Conservation (phyloP, 2,113 vertebrate genomes). For the Zingel zingel region DNA sequence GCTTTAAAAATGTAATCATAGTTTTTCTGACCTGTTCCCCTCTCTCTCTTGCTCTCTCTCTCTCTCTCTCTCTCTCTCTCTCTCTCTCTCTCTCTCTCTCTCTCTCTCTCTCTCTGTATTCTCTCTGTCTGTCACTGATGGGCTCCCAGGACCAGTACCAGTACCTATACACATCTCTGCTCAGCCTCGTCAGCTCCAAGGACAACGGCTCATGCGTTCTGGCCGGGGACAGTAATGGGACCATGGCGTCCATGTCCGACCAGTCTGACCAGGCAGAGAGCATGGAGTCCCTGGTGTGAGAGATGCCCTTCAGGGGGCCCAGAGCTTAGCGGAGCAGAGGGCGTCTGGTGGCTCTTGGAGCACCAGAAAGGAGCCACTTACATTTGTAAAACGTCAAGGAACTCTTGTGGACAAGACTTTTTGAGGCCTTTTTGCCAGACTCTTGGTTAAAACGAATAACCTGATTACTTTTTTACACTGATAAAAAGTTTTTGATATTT, state of each 20-base stretch:
- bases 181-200: constrained; percentile 93
- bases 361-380: constrained; percentile 82
- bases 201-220: constrained; percentile 87
- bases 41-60: background rate
- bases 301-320: constrained; percentile 51
- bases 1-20: no score
- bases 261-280: constrained; percentile 93
- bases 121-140: constrained; percentile 25
- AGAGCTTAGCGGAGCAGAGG: constrained; percentile 6
- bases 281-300: constrained; percentile 95
- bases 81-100: no score
- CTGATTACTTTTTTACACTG: constrained; percentile 99
- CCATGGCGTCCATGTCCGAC: constrained; percentile 88
- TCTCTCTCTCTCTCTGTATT: background rate
- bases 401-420: constrained; percentile 92
- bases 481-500: constrained; percentile 99
- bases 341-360: constrained; percentile 6
- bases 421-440: constrained; percentile 99
- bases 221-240: constrained; percentile 90
- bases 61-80: no score
- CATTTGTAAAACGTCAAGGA: constrained; percentile 92
- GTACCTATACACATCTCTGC: constrained; percentile 95
- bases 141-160: constrained; percentile 93
- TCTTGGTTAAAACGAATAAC: constrained; percentile 97
- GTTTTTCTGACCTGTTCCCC: background rate